Conservation (phyloP, 2,797 vertebrate species). For the Pipistrellus kuhlii region DNA sequence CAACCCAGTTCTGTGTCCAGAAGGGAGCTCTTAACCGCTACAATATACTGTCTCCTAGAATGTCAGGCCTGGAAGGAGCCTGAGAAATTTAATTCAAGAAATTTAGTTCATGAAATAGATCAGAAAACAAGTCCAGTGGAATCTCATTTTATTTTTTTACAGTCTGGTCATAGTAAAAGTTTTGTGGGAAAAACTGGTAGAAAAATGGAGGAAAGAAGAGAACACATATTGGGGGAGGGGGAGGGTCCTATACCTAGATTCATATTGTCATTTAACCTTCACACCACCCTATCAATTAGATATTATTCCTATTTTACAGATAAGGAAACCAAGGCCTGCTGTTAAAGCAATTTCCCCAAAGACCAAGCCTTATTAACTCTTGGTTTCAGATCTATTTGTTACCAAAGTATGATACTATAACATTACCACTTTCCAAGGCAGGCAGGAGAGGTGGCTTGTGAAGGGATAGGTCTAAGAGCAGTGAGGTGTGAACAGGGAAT, state of each 20-base stretch:
- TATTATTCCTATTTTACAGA: neutral
- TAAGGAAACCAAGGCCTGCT: constrained; percentile 7
- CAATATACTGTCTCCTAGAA: neutral
- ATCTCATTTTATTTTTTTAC: constrained; percentile 37
- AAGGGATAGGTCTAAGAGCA: neutral
- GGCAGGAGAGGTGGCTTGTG: neutral
- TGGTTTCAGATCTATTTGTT: neutral
- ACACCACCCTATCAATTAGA: neutral
- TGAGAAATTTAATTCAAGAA: constrained; percentile 18
- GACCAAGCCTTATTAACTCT: neutral
- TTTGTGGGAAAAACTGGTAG: neutral
- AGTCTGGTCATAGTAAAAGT: neutral
- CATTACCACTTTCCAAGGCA: neutral
- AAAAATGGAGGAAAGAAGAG: neutral
- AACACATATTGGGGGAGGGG: neutral
- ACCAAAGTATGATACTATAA: neutral
- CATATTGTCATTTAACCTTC: constrained; percentile 9
- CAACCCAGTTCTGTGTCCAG: neutral
- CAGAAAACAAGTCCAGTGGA: neutral
- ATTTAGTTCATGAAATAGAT: neutral
- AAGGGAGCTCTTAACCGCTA: neutral
- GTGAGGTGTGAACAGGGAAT: neutral
- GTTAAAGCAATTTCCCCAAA: neutral
- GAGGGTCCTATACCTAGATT: neutral
- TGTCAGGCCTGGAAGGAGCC: neutral